phyloP scores from a whole-genome alignment of 1,140 invertebrate genomes.

The Lordiphosa mommai region DNA sequence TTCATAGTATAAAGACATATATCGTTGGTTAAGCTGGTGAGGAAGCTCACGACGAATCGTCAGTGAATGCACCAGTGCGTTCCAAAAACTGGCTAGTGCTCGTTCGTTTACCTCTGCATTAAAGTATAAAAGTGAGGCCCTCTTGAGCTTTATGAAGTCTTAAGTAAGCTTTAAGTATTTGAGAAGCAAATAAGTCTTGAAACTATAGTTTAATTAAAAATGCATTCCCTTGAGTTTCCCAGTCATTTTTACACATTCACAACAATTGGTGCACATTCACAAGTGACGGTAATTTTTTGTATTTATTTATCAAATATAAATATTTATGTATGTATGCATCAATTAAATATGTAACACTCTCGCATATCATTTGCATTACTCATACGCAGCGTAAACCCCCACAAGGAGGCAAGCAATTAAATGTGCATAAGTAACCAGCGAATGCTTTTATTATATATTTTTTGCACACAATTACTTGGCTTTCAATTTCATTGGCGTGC shows the following conservation, averaged over 20 bases:
- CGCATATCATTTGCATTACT: constrained; percentile 36
- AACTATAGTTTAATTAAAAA: neutral
- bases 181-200: too few relatives aligned
- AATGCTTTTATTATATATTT: constrained; percentile 50
- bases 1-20: too few relatives aligned
- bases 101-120: too few relatives aligned
- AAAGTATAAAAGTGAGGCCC: too few relatives aligned
- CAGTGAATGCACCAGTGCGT: too few relatives aligned
- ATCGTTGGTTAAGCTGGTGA: too few relatives aligned
- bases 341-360: constrained; percentile 34
- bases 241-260: neutral
- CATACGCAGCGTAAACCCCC: constrained; percentile 39
- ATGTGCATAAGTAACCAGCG: constrained; percentile 37
- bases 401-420: constrained; percentile 38
- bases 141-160: too few relatives aligned
- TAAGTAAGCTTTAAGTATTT: too few relatives aligned
- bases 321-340: constrained; percentile 33
- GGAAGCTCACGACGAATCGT: too few relatives aligned
- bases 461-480: constrained; percentile 46
- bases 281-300: neutral
- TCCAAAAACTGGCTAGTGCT: too few relatives aligned
- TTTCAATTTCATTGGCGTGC: constrained; percentile 51
- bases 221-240: neutral
- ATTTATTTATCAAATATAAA: constrained; percentile 13
- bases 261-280: neutral